Evolutionary conservation across 2,113 vertebrate genomes (phyloP).

Genomic region (Malurus cyaneus): DNA sequence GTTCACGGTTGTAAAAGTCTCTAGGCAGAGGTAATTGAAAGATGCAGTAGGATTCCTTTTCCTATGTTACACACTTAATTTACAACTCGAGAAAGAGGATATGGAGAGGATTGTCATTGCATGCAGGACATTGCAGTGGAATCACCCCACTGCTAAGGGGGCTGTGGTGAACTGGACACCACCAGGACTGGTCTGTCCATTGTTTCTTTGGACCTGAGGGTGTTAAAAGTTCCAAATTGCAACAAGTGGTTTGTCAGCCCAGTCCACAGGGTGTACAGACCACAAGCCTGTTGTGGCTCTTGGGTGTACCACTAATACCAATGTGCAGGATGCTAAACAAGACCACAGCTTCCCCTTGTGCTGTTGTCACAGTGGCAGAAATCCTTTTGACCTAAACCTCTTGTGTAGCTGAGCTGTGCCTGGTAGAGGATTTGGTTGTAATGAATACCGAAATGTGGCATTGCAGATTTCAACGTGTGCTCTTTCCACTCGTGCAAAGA

Average conservation of each 20-base stretch:
- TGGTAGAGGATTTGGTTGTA: not conserved
- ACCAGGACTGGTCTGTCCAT: fast-evolving
- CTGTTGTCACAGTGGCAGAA: not conserved
- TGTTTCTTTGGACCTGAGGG: too few relatives aligned
- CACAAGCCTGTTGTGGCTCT: not conserved
- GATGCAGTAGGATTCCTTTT: not conserved
- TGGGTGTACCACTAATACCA: fast-evolving
- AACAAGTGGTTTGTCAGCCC: fast-evolving
- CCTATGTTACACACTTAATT: fast-evolving
- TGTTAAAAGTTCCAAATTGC: not conserved
- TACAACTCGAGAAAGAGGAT: fast-evolving
- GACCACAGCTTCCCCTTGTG: not conserved
- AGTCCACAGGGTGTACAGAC: not conserved
- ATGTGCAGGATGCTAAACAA: not conserved
- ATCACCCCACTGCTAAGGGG: not conserved
- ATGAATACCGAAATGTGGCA: not conserved
- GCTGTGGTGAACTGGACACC: fast-evolving
- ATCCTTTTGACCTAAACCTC: not conserved
- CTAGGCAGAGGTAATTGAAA: not conserved
- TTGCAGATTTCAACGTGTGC: fast-evolving
- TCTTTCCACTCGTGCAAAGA: fast-evolving
- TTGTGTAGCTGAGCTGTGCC: fast-evolving
- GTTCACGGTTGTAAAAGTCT: not conserved
- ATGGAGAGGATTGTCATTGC: fast-evolving
- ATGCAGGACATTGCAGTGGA: fast-evolving